Evolutionary conservation across 2,888 invertebrate species (phyloP).

Genomic region (Xestia c-nigrum): DNA sequence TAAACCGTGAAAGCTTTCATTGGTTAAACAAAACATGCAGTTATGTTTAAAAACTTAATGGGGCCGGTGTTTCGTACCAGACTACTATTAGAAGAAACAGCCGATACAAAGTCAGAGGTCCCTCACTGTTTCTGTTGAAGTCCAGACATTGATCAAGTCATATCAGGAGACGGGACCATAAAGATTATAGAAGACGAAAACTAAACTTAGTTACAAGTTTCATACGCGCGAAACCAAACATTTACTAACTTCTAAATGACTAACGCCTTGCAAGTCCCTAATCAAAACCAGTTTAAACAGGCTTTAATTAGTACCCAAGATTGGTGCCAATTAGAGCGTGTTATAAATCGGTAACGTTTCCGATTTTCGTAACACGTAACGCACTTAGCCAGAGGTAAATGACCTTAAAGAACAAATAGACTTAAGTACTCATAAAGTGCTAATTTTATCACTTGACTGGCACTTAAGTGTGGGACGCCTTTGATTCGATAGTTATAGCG

Average conservation of each 20-base stretch:
- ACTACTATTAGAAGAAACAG: no score
- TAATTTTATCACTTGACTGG: constrained; percentile 81
- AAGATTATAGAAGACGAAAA: background rate
- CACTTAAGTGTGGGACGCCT: constrained; percentile 70
- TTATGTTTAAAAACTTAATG: no score
- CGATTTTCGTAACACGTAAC: constrained; percentile 56
- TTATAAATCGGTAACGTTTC: constrained; percentile 58
- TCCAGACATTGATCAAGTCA: no score
- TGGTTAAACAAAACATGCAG: no score
- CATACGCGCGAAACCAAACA: background rate
- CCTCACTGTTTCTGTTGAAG: no score
- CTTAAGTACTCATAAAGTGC: constrained; percentile 76
- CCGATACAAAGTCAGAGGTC: no score
- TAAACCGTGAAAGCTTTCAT: no score
- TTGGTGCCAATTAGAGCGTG: constrained; percentile 59
- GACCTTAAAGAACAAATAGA: constrained; percentile 76
- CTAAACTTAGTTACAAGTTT: background rate
- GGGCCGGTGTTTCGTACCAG: no score
- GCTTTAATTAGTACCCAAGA: constrained; percentile 50
- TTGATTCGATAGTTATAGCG: constrained; percentile 70
- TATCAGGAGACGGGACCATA: no score
- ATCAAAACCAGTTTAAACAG: constrained; percentile 44
- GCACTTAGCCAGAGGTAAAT: constrained; percentile 57
- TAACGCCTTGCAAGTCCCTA: constrained; percentile 43
- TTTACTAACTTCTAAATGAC: constrained; percentile 2